Conservation (phyloP, 2,113 vertebrate species). For the Myrmecobius fasciatus region DNA sequence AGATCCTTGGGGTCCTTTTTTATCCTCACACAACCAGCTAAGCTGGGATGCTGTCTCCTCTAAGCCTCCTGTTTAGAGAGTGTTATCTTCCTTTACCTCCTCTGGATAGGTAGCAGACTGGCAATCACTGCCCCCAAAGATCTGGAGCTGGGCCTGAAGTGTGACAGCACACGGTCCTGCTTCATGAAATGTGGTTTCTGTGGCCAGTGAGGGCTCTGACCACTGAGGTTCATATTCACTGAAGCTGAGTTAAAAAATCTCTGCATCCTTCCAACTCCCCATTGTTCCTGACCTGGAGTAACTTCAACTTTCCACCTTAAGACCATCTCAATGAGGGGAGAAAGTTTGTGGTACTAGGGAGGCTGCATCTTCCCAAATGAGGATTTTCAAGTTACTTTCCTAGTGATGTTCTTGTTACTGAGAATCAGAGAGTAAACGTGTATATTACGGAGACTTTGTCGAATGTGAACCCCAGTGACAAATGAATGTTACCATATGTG, state of each 20-base stretch:
- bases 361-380: not conserved
- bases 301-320: not conserved
- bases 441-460: not conserved
- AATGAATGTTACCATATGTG: not conserved
- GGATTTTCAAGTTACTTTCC: not conserved
- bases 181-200: not conserved
- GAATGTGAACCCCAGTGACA: not conserved
- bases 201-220: not conserved
- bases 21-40: not conserved
- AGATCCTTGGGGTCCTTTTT: not conserved
- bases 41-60: not conserved
- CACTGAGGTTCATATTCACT: not conserved
- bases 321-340: not conserved
- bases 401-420: not conserved
- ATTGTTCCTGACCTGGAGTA: not conserved
- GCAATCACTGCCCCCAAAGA: not conserved
- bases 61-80: not conserved
- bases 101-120: not conserved
- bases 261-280: not conserved
- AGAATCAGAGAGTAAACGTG: not conserved
- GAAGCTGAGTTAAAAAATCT: not conserved
- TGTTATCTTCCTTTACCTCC: not conserved
- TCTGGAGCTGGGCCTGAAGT: not conserved
- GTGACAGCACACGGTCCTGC: not conserved
- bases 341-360: not conserved